Evolutionary conservation across 37 sponge, comb jelly and placozoan species (phyloP).

Genomic region (Chondrilla cf. caribensis): DNA sequence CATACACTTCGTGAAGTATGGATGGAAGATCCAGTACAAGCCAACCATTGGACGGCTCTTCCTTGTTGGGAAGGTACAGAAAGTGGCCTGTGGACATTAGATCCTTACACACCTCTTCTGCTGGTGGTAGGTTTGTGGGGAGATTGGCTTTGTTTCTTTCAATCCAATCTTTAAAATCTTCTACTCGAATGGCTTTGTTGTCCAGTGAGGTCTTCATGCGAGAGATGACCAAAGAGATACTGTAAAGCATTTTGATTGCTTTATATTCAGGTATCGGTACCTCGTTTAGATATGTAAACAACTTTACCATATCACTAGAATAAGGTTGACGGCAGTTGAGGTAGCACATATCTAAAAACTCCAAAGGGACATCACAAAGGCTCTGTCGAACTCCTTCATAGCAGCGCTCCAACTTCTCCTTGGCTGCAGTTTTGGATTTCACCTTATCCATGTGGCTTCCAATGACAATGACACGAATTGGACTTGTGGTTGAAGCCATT

Average conservation of each 20-base stretch:
- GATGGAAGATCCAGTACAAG: background rate
- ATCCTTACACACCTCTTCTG: slow-evolving; percentile 15
- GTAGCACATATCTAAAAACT: background rate
- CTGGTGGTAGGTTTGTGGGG: background rate
- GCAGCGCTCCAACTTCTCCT: background rate
- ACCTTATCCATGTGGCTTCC: slow-evolving; percentile 14
- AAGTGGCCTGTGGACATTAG: slow-evolving; percentile 9
- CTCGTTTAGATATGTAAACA: background rate
- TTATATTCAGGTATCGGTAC: background rate
- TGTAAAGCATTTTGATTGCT: background rate
- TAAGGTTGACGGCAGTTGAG: slow-evolving; percentile 4
- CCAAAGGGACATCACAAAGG: background rate
- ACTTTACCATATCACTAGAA: background rate
- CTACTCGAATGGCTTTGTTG: background rate
- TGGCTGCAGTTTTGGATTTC: background rate
- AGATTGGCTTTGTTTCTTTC: background rate
- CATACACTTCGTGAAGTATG: slow-evolving; percentile 16
- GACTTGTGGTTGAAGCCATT: background rate
- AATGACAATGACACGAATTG: background rate
- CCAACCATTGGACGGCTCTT: slow-evolving; percentile 4
- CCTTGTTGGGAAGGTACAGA: background rate
- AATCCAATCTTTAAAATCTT: background rate
- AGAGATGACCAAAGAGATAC: background rate
- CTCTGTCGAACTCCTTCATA: background rate
- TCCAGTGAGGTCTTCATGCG: background rate